Evolutionary conservation across 2,888 invertebrate species (phyloP).

Genomic region (Heliconius erato): DNA sequence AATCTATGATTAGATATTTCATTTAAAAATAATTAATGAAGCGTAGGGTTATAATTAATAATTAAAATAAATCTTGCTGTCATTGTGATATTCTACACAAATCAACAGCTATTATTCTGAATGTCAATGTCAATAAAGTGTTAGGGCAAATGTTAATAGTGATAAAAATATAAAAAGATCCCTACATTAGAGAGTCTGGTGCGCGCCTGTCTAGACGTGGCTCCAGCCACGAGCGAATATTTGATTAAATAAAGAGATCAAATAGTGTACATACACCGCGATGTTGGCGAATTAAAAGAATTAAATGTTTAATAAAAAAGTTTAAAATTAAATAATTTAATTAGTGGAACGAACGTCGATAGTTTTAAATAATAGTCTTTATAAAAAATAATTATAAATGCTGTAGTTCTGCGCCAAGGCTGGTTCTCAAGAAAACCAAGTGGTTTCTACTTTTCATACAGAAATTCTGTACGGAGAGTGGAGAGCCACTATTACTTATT

Average conservation of each 20-base stretch:
- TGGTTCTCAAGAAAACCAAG: too few relatives aligned
- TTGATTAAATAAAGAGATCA: constrained; percentile 77
- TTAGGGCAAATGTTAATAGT: constrained; percentile 22
- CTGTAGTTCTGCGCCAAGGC: too few relatives aligned
- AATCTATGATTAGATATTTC: background rate
- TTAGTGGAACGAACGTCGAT: too few relatives aligned
- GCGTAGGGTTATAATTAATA: background rate
- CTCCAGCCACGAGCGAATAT: constrained; percentile 69
- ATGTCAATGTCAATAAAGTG: constrained; percentile 9
- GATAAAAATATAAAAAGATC: constrained; percentile 36
- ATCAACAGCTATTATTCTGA: background rate
- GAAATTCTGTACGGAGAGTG: too few relatives aligned
- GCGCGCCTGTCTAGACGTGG: constrained; percentile 62
- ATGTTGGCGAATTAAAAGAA: background rate
- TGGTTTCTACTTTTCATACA: too few relatives aligned
- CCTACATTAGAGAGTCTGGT: constrained; percentile 51
- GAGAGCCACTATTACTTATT: too few relatives aligned
- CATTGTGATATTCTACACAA: background rate
- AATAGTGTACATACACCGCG: constrained; percentile 31
- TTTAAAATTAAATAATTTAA: too few relatives aligned
- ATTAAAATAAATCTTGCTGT: background rate
- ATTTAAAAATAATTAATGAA: background rate
- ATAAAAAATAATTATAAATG: too few relatives aligned
- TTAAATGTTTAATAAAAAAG: background rate
- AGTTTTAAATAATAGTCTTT: too few relatives aligned